phyloP scores from a whole-genome alignment of 2,888 invertebrate genomes.

The Dicycla oo region DNA sequence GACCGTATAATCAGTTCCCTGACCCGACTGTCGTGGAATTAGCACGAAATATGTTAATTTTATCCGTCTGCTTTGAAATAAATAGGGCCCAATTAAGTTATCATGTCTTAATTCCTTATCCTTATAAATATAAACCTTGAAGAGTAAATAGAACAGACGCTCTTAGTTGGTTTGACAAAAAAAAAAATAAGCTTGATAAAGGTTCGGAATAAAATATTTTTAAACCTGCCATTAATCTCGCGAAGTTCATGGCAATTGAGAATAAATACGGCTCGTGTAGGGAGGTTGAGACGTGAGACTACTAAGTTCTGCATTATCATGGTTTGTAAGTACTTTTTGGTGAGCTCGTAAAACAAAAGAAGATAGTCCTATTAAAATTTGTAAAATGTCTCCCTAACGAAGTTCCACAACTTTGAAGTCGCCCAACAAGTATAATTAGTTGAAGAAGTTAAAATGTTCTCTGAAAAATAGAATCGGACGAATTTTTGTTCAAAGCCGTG shows the following conservation, averaged over 20 bases:
- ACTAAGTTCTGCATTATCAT: constrained; percentile 22
- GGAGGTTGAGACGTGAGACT: constrained; percentile 9
- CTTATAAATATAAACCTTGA: constrained; percentile 39
- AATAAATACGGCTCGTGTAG: constrained; percentile 27
- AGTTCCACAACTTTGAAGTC: constrained; percentile 34
- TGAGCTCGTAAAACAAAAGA: constrained; percentile 25
- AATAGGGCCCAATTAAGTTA: constrained; percentile 59
- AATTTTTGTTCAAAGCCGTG: constrained; percentile 56
- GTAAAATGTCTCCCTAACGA: constrained; percentile 28
- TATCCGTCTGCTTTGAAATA: constrained; percentile 54
- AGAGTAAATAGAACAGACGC: constrained; percentile 26
- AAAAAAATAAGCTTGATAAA: constrained; percentile 32
- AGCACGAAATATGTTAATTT: constrained; percentile 67
- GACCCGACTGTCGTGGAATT: constrained; percentile 60
- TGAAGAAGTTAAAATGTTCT: constrained; percentile 58
- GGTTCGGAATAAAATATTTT: constrained; percentile 43
- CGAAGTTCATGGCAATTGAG: constrained; percentile 34
- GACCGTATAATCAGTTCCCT: constrained; percentile 60
- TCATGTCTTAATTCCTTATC: constrained; percentile 49
- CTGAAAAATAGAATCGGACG: constrained; percentile 54
- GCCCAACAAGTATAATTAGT: constrained; percentile 53
- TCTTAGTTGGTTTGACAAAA: constrained; percentile 30
- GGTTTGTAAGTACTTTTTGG: constrained; percentile 30
- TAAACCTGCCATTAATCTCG: constrained; percentile 33
- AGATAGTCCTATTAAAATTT: constrained; percentile 18